Evolutionary conservation across 2,888 invertebrate genomes (phyloP).

Genomic region (Clusia tigrina): DNA sequence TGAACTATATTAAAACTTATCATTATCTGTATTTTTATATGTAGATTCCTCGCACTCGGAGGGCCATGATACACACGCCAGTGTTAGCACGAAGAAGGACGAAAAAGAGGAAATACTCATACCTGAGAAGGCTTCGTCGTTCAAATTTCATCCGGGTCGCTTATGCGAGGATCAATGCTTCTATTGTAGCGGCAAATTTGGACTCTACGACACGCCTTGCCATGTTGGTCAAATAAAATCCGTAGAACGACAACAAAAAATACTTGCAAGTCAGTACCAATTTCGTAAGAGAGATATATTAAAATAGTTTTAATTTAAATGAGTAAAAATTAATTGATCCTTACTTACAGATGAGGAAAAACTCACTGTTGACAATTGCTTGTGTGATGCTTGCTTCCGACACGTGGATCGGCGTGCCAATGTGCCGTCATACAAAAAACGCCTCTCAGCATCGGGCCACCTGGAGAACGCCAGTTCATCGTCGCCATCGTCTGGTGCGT

Average conservation of each 20-base stretch:
- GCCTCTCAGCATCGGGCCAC: conserved; percentile 60
- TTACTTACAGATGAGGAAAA: conserved; percentile 75
- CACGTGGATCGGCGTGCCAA: conserved; percentile 85
- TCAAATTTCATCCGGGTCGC: conserved; percentile 84
- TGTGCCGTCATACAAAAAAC: conserved; percentile 73
- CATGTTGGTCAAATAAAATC: conserved; percentile 88
- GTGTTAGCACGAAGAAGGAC: conserved; percentile 52
- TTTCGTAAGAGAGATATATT: no score
- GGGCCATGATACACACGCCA: conserved; percentile 39
- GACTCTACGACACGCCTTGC: conserved; percentile 84
- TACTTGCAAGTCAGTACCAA: conserved; percentile 73
- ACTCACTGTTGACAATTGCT: conserved; percentile 82
- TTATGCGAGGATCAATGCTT: conserved; percentile 86
- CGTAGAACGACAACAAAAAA: conserved; percentile 80
- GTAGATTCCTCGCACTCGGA: conserved; percentile 60
- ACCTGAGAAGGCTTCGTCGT: conserved; percentile 87
- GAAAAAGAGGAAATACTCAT: conserved; percentile 72
- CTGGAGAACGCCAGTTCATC: conserved; percentile 35
- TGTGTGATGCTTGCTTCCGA: conserved; percentile 87
- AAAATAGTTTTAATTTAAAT: neutral
- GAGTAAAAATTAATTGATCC: neutral
- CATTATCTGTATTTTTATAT: no score
- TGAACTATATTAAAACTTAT: no score
- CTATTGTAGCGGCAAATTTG: conserved; percentile 88
- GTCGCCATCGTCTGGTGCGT: neutral